Percentiles rank a stretch among this genome's conserved stretches.
Evolutionary conservation across 1,140 invertebrate species (phyloP).

Genomic region (Colletes gigas): DNA sequence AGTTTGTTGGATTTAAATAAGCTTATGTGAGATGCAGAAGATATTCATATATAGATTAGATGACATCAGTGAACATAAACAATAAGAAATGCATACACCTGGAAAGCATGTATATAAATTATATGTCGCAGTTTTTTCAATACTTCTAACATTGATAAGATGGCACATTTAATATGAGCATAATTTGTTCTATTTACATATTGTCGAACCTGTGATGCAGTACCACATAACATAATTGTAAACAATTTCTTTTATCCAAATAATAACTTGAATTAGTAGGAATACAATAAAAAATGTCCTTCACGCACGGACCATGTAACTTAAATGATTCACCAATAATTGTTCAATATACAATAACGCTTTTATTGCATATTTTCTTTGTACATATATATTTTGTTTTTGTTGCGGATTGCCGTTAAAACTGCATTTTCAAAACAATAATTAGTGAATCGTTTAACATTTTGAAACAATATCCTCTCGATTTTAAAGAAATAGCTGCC

Average conservation of each 20-base stretch:
- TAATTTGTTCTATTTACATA: constrained; percentile 63
- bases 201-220: constrained; percentile 54
- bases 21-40: constrained; percentile 49
- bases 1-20: constrained; percentile 47
- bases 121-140: constrained; percentile 50
- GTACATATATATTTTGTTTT: constrained; percentile 27
- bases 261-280: constrained; percentile 40
- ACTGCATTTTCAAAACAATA: constrained; percentile 28
- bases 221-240: constrained; percentile 53
- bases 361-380: constrained; percentile 29
- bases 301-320: constrained; percentile 37
- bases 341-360: constrained; percentile 30
- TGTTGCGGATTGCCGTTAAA: constrained; percentile 33
- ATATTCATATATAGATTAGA: constrained; percentile 43
- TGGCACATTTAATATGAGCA: constrained; percentile 67
- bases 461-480: constrained; percentile 72
- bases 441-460: constrained; percentile 65
- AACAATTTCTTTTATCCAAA: constrained; percentile 45
- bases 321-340: constrained; percentile 59
- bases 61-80: constrained; percentile 54
- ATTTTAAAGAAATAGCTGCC: constrained; percentile 81
- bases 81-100: constrained; percentile 50
- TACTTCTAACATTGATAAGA: constrained; percentile 59
- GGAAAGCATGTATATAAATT: constrained; percentile 62
- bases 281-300: constrained; percentile 36